A percentile compares a stretch with the other conserved stretches of the same genome.
Evolutionary conservation across 2,113 vertebrate genomes (phyloP).

Genomic region (Notothenia rossii): DNA sequence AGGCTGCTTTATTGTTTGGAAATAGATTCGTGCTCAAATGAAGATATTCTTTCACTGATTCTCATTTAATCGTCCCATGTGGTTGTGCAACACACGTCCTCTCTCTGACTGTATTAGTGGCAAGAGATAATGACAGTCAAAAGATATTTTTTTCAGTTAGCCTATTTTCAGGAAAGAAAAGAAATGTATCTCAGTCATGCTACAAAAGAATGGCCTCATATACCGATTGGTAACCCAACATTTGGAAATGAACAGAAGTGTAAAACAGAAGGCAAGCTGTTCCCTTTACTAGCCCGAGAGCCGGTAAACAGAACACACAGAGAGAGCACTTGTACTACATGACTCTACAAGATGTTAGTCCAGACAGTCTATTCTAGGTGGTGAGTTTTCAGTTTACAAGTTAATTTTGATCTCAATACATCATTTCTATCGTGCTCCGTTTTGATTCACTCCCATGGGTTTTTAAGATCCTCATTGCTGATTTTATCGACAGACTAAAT

Average conservation of each 20-base stretch:
- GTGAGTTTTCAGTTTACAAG: conserved; percentile 74
- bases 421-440: conserved; percentile 76
- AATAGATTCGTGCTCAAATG: conserved; percentile 90
- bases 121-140: conserved; percentile 83
- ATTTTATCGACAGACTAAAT: conserved; percentile 82
- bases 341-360: conserved; percentile 79
- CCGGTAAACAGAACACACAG: conserved; percentile 76
- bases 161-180: conserved; percentile 82
- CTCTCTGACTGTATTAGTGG: conserved; percentile 83
- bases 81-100: conserved; percentile 85
- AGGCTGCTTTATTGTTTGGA: conserved; percentile 91
- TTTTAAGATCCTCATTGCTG: conserved; percentile 68
- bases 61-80: conserved; percentile 81
- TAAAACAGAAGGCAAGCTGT: conserved; percentile 83
- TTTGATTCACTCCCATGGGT: conserved; percentile 76
- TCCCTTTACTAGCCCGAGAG: conserved; percentile 66
- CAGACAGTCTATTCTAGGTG: conserved; percentile 75
- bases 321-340: conserved; percentile 76
- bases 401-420: conserved; percentile 68
- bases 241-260: conserved; percentile 78
- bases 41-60: conserved; percentile 87
- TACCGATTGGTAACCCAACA: conserved; percentile 77
- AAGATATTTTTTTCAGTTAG: conserved; percentile 65
- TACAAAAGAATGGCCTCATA: conserved; percentile 82
- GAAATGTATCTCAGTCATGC: conserved; percentile 83